phyloP scores from a whole-genome alignment of 1,140 invertebrate genomes.

The Papilio polyxenes region DNA sequence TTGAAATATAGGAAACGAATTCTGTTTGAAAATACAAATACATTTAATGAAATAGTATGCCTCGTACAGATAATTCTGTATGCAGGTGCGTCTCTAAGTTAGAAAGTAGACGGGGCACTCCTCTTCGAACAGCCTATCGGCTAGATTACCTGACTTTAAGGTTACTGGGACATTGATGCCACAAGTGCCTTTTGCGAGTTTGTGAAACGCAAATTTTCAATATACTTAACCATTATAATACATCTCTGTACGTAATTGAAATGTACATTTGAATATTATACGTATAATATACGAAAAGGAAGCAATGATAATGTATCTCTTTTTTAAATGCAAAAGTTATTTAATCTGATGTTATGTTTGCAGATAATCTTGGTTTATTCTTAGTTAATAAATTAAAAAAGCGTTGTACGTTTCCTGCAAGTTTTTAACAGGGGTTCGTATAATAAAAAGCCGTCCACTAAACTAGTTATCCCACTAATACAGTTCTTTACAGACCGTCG shows the following conservation, averaged over 20 bases:
- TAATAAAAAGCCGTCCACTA: neutral
- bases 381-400: neutral
- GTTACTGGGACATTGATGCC: neutral
- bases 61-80: neutral
- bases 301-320: neutral
- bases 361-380: no score
- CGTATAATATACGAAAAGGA: neutral
- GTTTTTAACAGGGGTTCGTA: neutral
- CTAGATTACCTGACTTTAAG: conserved; percentile 10
- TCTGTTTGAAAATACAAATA: neutral
- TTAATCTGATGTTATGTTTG: no score
- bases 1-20: neutral
- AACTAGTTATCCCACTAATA: conserved; percentile 19
- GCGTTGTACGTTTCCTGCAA: neutral
- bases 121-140: neutral
- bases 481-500: neutral
- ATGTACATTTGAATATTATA: neutral
- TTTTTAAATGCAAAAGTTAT: neutral
- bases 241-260: neutral
- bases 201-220: neutral
- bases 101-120: conserved; percentile 10
- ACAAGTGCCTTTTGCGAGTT: neutral
- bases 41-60: neutral
- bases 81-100: neutral
- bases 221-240: neutral